phyloP scores from a whole-genome alignment of 2,113 vertebrate genomes.

The rabbit (Oryctolagus cuniculus) region mOryCun1.1 NC_091445.1:97276001-97276500 shows the following conservation, averaged over 20 bases:
- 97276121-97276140: neutral
- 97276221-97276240: neutral
- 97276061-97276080: too few relatives aligned
- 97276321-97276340: neutral
- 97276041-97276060: too few relatives aligned
- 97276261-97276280: neutral
- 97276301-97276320: neutral
- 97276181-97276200: neutral
- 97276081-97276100: too few relatives aligned
- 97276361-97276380: too few relatives aligned
- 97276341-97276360: neutral
- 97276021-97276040: too few relatives aligned
- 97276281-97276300: neutral
- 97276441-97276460: neutral
- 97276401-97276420: neutral
- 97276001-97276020: too few relatives aligned
- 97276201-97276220: neutral
- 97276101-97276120: neutral
- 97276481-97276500: neutral
- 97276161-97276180: too few relatives aligned
- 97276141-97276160: neutral
- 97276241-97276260: too few relatives aligned
- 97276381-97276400: neutral
- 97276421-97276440: neutral
- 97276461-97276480: neutral